Evolutionary conservation across 2,113 vertebrate genomes (phyloP).

Genomic region (Maccullochella peelii): DNA sequence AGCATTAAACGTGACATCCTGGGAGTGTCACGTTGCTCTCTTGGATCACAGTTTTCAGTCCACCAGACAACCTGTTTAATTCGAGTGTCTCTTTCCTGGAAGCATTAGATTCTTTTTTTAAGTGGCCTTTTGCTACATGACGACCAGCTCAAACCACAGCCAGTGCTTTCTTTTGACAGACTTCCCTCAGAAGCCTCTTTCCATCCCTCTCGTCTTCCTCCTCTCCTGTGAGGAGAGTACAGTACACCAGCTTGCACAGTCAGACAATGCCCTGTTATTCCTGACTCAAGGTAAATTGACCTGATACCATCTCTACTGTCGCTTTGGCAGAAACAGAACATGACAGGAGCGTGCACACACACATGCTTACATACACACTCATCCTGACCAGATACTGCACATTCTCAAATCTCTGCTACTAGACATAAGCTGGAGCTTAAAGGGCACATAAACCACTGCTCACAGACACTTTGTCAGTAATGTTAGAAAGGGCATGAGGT

Average conservation of each 20-base stretch:
- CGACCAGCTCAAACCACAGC: conserved; percentile 19
- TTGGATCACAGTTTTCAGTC: conserved; percentile 74
- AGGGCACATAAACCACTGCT: conserved; percentile 44
- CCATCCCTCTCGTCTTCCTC: background rate
- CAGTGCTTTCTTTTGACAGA: background rate
- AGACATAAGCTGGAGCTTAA: conserved; percentile 55
- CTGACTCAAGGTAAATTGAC: conserved; percentile 69
- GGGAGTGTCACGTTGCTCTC: conserved; percentile 40
- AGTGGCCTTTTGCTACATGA: conserved; percentile 55
- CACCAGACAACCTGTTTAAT: conserved; percentile 8
- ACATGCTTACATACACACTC: background rate
- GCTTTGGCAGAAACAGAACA: conserved; percentile 67
- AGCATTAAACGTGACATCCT: conserved; percentile 36
- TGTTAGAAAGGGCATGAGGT: conserved; percentile 47
- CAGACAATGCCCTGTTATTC: conserved; percentile 64
- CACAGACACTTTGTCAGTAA: conserved; percentile 62
- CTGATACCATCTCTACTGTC: conserved; percentile 61
- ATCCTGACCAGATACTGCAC: conserved; percentile 29
- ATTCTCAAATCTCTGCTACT: conserved; percentile 55
- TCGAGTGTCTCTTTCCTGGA: conserved; percentile 58
- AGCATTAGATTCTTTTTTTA: conserved; percentile 61
- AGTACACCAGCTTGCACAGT: conserved; percentile 42
- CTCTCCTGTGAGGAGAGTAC: conserved; percentile 19
- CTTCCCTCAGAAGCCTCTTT: background rate
- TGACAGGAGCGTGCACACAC: conserved; percentile 33